These are phyloP conservation scores for Clarias pachynema DNA, from an alignment of 2,797 vertebrate species.

Conservation along the genomic window DNA sequence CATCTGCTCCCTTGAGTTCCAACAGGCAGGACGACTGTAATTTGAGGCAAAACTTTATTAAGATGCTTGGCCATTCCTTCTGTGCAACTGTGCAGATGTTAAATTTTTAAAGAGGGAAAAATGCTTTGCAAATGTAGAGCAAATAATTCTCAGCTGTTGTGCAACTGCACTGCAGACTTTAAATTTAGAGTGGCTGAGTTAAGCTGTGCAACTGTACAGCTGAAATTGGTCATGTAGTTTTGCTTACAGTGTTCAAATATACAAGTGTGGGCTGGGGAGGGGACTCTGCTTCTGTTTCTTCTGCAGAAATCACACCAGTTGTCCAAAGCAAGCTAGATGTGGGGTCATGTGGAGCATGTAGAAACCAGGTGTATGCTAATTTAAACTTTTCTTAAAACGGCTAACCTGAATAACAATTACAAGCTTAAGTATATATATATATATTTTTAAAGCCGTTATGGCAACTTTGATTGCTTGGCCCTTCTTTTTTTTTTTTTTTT, in stretches of 20 bases:
- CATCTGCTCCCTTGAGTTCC: conserved; percentile 63
- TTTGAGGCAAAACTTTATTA: conserved; percentile 55
- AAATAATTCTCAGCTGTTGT: conserved; percentile 20
- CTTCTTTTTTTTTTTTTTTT: conserved; percentile 72
- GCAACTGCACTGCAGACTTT: conserved; percentile 67
- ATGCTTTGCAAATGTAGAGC: conserved; percentile 50
- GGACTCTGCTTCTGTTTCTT: conserved; percentile 71
- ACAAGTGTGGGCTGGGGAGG: conserved; percentile 61
- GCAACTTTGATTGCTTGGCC: conserved; percentile 69
- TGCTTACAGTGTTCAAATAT: background rate
- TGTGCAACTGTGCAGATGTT: conserved; percentile 74
- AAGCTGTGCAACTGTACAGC: conserved; percentile 75
- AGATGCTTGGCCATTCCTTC: conserved; percentile 65
- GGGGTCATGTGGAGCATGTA: conserved; percentile 71
- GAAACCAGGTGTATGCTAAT: conserved; percentile 71
- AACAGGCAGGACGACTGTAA: conserved; percentile 62
- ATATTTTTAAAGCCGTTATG: conserved; percentile 54
- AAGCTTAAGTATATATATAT: background rate
- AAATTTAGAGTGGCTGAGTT: conserved; percentile 63
- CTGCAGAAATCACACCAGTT: conserved; percentile 71
- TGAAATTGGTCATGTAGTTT: conserved; percentile 55
- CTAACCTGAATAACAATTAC: conserved; percentile 68
- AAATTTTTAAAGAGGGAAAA: conserved; percentile 19
- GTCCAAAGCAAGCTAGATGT: conserved; percentile 64
- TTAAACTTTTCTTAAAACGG: conserved; percentile 62